Percentiles rank a stretch among this genome's conserved stretches.
These are phyloP conservation scores for Pipistrellus kuhlii DNA, from an alignment of 2,797 vertebrate species.

Conservation along the genomic window DNA sequence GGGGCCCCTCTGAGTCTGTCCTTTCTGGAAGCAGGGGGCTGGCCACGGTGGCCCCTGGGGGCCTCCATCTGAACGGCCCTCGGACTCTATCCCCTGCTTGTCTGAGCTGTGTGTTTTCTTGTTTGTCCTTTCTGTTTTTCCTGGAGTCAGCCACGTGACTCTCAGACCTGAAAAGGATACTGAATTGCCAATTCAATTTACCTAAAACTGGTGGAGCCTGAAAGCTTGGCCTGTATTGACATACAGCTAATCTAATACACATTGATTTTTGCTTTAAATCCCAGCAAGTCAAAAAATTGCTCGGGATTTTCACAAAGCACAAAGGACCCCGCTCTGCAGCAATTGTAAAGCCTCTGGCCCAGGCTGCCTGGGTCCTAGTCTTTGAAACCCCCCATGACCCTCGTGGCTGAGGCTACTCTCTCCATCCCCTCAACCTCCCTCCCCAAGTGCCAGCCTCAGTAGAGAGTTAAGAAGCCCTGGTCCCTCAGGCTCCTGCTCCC, in stretches of 20 bases:
- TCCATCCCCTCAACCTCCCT: no score
- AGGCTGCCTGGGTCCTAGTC: not conserved
- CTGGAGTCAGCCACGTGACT: conserved; percentile 69
- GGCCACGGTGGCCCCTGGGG: not conserved
- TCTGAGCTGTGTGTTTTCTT: conserved; percentile 43
- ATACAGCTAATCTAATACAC: conserved; percentile 83
- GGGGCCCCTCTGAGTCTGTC: not conserved
- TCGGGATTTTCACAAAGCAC: conserved; percentile 66
- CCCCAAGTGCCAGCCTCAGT: no score
- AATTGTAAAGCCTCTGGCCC: not conserved
- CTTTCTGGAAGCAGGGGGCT: conserved; percentile 23
- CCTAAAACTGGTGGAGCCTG: conserved; percentile 84
- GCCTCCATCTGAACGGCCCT: not conserved
- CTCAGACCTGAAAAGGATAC: conserved; percentile 76
- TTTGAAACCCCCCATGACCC: not conserved
- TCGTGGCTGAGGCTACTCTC: not conserved
- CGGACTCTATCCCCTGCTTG: not conserved
- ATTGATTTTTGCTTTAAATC: conserved; percentile 83
- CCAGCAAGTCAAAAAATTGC: conserved; percentile 79
- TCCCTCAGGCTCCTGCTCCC: not conserved
- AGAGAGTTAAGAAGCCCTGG: not conserved
- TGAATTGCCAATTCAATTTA: conserved; percentile 82
- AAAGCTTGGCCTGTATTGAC: conserved; percentile 77
- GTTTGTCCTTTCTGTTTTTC: conserved; percentile 55
- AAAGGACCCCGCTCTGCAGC: conserved; percentile 52